phyloP scores from a whole-genome alignment of 1,140 invertebrate genomes.

The Scaptodrosophila lebanonensis region DNA sequence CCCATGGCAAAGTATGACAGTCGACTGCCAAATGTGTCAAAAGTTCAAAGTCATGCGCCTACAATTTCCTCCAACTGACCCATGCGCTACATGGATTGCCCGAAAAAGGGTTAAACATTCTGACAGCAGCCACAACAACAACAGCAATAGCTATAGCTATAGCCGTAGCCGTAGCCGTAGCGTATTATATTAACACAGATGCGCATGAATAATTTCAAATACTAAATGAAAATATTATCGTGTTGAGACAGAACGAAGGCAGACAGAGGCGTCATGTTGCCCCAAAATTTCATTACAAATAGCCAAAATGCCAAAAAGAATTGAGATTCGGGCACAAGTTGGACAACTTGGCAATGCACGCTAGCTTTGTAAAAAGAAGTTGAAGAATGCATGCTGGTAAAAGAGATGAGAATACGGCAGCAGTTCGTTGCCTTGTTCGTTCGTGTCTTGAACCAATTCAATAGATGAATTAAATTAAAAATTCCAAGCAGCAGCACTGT shows the following conservation, averaged over 20 bases:
- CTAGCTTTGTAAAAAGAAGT: not conserved
- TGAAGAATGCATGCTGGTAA: too few species aligned
- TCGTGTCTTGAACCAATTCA: constrained; percentile 17
- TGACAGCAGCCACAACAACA: constrained; percentile 10
- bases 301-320: constrained; percentile 1
- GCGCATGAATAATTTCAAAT: constrained; percentile 58
- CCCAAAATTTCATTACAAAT: not conserved
- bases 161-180: too few species aligned
- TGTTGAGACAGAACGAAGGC: constrained; percentile 15
- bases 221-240: constrained; percentile 44
- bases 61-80: constrained; percentile 23
- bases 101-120: constrained; percentile 48
- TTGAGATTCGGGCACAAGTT: constrained; percentile 5
- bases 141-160: too few species aligned
- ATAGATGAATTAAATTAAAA: constrained; percentile 55
- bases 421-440: not conserved
- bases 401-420: not conserved
- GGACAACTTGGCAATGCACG: constrained; percentile 25
- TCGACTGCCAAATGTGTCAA: constrained; percentile 65
- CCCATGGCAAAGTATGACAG: constrained; percentile 46
- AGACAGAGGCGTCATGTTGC: constrained; percentile 1
- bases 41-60: constrained; percentile 63
- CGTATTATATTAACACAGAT: constrained; percentile 56
- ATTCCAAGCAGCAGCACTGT: constrained; percentile 32
- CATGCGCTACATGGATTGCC: not conserved